Percentiles rank a stretch among this genome's conserved stretches.
Conservation (phyloP, 1,140 invertebrate genomes). For the Hirudo medicinalis region DNA sequence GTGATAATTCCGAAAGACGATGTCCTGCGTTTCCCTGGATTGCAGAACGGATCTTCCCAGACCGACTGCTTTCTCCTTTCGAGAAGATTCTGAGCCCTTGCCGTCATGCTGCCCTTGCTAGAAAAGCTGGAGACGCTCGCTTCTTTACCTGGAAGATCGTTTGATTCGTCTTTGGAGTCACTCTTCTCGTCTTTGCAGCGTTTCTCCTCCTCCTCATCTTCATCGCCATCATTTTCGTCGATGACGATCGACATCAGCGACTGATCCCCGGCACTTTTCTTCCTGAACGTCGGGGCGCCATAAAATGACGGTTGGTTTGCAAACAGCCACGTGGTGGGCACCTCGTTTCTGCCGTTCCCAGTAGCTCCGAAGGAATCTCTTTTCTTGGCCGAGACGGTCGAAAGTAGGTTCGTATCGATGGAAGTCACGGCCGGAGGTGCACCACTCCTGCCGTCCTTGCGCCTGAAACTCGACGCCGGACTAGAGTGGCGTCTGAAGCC, state of each 20-base stretch:
- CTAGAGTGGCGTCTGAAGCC: slow-evolving; percentile 17
- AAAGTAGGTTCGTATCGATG: background rate
- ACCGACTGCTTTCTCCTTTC: too few species aligned
- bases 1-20: too few species aligned
- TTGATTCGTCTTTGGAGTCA: too few species aligned
- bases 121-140: too few species aligned
- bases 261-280: slow-evolving; percentile 20
- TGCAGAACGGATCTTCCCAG: too few species aligned
- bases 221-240: slow-evolving; percentile 21
- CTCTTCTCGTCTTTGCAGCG: too few species aligned
- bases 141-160: too few species aligned
- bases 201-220: slow-evolving; percentile 19
- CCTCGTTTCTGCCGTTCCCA: background rate
- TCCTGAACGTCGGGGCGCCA: slow-evolving; percentile 3
- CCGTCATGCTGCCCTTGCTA: too few species aligned
- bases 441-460: slow-evolving; percentile 7
- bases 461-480: slow-evolving; percentile 15
- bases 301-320: background rate
- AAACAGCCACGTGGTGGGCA: background rate
- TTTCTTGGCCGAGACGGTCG: background rate
- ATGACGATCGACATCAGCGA: slow-evolving; percentile 19
- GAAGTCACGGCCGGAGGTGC: background rate
- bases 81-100: too few species aligned
- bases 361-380: background rate
- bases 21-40: too few species aligned